These are phyloP conservation scores for Eupithecia subumbrata DNA, from an alignment of 2,888 invertebrate species.

Conservation along the genomic window DNA sequence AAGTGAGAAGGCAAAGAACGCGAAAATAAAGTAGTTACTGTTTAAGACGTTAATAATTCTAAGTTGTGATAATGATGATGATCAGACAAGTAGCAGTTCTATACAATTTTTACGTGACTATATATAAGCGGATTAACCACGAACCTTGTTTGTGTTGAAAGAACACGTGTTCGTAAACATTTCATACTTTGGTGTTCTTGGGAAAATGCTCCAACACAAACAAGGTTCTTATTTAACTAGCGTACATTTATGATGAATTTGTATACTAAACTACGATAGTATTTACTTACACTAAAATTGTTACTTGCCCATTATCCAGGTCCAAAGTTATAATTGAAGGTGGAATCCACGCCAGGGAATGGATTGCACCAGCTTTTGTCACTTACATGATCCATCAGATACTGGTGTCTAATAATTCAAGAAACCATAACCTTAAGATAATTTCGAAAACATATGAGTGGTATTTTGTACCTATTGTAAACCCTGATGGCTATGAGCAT, in stretches of 20 bases:
- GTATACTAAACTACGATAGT: not conserved
- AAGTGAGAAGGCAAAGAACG: no score
- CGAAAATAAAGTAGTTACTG: no score
- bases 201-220: no score
- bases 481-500: conserved; percentile 90
- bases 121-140: no score
- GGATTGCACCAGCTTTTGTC: conserved; percentile 86
- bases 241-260: not conserved
- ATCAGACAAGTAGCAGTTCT: no score
- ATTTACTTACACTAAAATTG: not conserved
- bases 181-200: no score
- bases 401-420: conserved; percentile 63
- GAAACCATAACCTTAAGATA: conserved; percentile 59
- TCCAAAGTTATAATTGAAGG: conserved; percentile 84
- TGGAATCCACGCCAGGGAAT: conserved; percentile 90
- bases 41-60: no score
- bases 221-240: no score
- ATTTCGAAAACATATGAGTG: conserved; percentile 84
- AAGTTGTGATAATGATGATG: no score
- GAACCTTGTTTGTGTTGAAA: no score
- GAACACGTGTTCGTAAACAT: no score
- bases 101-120: no score
- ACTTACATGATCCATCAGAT: conserved; percentile 84
- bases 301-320: conserved; percentile 51
- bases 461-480: conserved; percentile 88